Base-by-base conservation (phyloP, 2,113 vertebrate genomes). In the Herpetotheres cachinnans region DNA sequence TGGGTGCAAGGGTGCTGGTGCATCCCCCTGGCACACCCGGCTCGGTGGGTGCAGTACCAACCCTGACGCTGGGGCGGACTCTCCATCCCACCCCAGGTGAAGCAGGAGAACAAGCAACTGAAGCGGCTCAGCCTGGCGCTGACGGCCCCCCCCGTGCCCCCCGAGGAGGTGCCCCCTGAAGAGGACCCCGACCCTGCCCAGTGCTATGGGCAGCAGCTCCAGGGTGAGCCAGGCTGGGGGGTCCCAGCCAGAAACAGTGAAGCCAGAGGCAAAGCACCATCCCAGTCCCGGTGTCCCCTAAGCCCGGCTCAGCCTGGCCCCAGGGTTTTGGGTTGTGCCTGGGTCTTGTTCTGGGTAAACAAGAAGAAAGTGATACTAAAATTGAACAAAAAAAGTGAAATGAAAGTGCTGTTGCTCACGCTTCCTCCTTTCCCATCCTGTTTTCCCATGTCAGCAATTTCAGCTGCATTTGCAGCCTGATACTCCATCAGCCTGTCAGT, bases 81-180 rank as follows among this genome's bases (percentile, higher is more conserved):
- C 70, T 54, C 56, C 47, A 16, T 70, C 56, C 55, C 40, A 5
- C 29, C 46, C 3, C 94, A 98, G 98, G 94, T 98, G 56, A 97
- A 97, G 84, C 98, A 95, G 89, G 98, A 99, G 92, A 98, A 98
- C 83, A 95, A 86, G 47, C 72, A 47, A 25, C 95, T 98, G 96
- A 98, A 98, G 96, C 95, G 97, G 63, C 91, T 87, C 95, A 98
- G 98, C 93, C 93, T 95, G 77, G 97, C 94, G 55, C 24, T 4
- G 2, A 6, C 3, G 6, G n/a, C 49, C 56, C 13, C 96, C 46
- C 96, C 97, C 97, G 34, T 91, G 6, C 11, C 89, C 73, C 91
- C 96, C 46, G 66, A 11, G 56, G 91, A 98, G 70, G 25, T 93
- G 6, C 10, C 89, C 81, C 91, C 95, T 42, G 67, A 10, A 1